phyloP scores from a whole-genome alignment of 2,113 vertebrate species.

The Euleptes europaea region DNA sequence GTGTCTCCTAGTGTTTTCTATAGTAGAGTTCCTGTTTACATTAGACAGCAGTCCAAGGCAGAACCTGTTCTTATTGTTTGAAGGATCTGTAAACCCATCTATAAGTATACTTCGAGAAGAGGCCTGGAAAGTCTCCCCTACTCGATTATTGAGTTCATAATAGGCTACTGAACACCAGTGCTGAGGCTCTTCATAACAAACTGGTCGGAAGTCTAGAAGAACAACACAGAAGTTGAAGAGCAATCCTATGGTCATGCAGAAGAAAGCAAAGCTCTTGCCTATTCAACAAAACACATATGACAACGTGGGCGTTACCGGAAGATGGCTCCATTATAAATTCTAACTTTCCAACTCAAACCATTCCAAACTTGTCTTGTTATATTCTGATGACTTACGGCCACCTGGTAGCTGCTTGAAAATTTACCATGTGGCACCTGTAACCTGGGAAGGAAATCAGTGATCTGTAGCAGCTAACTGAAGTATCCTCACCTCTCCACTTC shows the following conservation, averaged over 20 bases:
- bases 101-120: conserved; percentile 92
- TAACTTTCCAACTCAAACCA: conserved; percentile 32
- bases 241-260: neutral
- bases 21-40: conserved; percentile 98
- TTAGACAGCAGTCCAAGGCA: conserved; percentile 96
- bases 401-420: neutral
- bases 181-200: conserved; percentile 96
- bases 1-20: conserved; percentile 95
- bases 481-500: neutral
- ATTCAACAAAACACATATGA: neutral
- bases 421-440: neutral
- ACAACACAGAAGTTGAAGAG: conserved; percentile 1
- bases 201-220: conserved; percentile 88
- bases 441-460: neutral
- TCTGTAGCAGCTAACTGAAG: neutral
- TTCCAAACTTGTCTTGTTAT: neutral
- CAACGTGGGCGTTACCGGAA: neutral
- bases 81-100: conserved; percentile 97
- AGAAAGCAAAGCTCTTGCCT: neutral
- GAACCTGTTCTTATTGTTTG: conserved; percentile 97
- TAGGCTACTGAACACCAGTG: conserved; percentile 98
- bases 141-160: conserved; percentile 96
- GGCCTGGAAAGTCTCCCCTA: conserved; percentile 96
- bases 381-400: neutral
- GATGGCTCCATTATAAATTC: conserved; percentile 23